Percentiles rank a stretch among this genome's conserved stretches.
phyloP scores from a whole-genome alignment of 2,113 vertebrate genomes.

The Prionailurus viverrinus region DNA sequence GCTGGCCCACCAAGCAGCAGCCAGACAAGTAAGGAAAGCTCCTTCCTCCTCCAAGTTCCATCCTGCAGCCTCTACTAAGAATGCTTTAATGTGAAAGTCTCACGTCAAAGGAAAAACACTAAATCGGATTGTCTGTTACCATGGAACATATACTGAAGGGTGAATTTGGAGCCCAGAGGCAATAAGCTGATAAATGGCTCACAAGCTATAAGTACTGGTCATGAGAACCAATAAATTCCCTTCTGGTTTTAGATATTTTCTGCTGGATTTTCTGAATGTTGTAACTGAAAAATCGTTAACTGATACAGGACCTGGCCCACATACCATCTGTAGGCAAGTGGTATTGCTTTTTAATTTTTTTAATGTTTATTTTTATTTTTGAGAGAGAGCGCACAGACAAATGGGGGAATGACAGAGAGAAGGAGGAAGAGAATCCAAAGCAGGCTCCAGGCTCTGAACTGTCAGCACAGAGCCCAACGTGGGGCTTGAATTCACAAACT shows the following conservation, averaged over 20 bases:
- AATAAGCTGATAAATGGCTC: not conserved
- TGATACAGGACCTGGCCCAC: not conserved
- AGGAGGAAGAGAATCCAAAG: too few species aligned
- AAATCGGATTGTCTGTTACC: not conserved
- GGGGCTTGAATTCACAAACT: too few species aligned
- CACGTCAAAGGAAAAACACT: not conserved
- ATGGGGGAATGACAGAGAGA: too few species aligned
- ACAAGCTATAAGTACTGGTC: not conserved
- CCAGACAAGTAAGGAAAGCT: not conserved
- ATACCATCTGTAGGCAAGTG: not conserved
- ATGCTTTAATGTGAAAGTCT: not conserved
- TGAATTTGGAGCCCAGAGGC: not conserved
- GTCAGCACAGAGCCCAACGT: too few species aligned
- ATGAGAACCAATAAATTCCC: not conserved
- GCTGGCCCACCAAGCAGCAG: not conserved
- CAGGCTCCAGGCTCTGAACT: too few species aligned
- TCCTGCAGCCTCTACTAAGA: not conserved
- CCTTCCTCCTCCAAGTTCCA: not conserved
- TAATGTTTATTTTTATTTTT: too few species aligned
- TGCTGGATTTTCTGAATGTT: constrained; percentile 16
- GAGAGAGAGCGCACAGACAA: too few species aligned
- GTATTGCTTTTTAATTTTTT: too few species aligned
- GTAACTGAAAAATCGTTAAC: not conserved
- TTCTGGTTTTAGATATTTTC: not conserved
- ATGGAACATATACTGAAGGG: not conserved